phyloP scores from a whole-genome alignment of 2,113 vertebrate species.

The Physeter macrocephalus region DNA sequence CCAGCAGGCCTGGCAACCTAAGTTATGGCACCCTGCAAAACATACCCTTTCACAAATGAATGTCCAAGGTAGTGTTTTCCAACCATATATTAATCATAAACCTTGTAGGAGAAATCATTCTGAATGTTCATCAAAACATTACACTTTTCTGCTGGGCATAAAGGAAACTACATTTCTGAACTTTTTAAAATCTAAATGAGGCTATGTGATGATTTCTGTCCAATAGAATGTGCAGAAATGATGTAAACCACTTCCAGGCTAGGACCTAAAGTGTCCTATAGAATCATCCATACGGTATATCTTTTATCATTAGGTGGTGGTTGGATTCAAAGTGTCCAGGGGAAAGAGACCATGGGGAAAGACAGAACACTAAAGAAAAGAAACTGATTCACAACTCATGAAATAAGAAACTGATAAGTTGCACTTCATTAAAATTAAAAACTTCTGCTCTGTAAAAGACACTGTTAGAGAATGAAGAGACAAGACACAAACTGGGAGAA shows the following conservation, averaged over 20 bases:
- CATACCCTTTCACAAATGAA: not conserved
- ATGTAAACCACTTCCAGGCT: not conserved
- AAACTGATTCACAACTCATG: not conserved
- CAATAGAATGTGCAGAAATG: not conserved
- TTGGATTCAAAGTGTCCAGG: not conserved
- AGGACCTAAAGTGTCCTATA: not conserved
- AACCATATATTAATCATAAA: not conserved
- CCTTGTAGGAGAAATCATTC: not conserved
- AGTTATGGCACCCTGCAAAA: not conserved
- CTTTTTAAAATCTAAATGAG: not conserved
- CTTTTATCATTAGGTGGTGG: not conserved
- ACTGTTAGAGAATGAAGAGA: not conserved
- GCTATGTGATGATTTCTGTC: not conserved
- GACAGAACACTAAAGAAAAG: not conserved
- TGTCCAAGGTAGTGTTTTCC: not conserved
- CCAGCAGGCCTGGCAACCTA: not conserved
- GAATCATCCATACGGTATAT: not conserved
- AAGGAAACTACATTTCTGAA: not conserved
- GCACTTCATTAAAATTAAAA: not conserved
- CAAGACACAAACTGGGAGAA: not conserved
- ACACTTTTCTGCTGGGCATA: not conserved
- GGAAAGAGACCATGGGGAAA: not conserved
- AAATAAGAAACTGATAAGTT: not conserved
- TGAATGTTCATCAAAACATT: conserved; percentile 4
- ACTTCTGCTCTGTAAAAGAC: not conserved